Evolutionary conservation across 2,888 invertebrate genomes (phyloP).

Genomic region (Diabrotica balteata): DNA sequence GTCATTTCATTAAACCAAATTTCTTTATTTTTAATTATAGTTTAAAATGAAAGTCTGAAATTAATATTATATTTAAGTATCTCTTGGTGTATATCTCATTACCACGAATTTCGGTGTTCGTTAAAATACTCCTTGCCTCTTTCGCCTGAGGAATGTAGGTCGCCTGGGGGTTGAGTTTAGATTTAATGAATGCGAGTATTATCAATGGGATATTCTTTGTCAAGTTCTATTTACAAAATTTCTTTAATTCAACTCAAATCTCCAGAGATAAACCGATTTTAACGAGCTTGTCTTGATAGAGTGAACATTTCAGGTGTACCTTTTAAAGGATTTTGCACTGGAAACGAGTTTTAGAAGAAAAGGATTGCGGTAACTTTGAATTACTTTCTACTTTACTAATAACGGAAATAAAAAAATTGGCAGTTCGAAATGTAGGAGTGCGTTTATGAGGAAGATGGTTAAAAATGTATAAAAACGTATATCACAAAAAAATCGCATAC

Average conservation of each 20-base stretch:
- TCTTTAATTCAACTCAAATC: neutral
- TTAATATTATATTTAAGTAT: conserved; percentile 9
- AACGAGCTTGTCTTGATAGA: neutral
- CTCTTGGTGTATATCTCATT: conserved; percentile 24
- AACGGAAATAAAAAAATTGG: too few relatives aligned
- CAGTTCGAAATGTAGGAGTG: too few relatives aligned
- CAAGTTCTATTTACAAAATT: conserved; percentile 2
- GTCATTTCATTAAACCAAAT: too few relatives aligned
- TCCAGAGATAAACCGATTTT: neutral
- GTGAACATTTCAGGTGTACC: neutral
- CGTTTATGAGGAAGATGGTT: too few relatives aligned
- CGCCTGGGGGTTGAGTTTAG: conserved; percentile 15
- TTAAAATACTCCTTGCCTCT: conserved; percentile 23
- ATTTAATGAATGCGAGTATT: conserved; percentile 29
- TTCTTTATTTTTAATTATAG: too few relatives aligned
- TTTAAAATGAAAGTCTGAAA: neutral
- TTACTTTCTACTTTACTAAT: too few relatives aligned
- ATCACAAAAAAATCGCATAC: too few relatives aligned
- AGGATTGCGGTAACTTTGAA: too few relatives aligned
- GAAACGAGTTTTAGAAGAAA: too few relatives aligned
- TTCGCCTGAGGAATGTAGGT: conserved; percentile 20
- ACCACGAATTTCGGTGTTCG: conserved; percentile 23
- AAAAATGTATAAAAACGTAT: too few relatives aligned
- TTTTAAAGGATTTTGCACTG: too few relatives aligned
- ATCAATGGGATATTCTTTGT: conserved; percentile 6